Evolutionary conservation across 2,113 vertebrate genomes (phyloP), one percentile per base, ranked within the genome.

Genomic region (Romanogobio albipinnatus): DNA sequence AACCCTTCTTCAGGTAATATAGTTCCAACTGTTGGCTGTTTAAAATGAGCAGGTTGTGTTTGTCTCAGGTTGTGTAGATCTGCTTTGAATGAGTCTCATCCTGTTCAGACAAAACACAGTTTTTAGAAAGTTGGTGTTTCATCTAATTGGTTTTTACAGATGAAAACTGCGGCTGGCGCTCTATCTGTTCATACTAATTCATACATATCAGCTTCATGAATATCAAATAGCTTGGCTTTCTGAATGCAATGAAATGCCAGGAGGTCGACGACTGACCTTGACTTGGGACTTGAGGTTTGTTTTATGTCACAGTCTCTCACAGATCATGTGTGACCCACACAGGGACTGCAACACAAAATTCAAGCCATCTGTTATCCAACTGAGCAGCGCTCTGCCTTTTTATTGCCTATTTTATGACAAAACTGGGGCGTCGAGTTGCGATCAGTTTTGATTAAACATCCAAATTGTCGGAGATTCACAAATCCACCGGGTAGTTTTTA

Each of bases 261-360:
- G 24, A 26, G 53, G 66, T 39, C n/a, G 14, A 29, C 5, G 4
- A 47, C 19, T 43, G 80, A 71, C 66, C 80, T 82, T 82, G 80
- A 71, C 47, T 39, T 56, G 29, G 49, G 64, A 36, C 45, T 71
- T 58, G 47, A 14, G 80, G 3, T 71, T 71, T 82, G 33, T 43
- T 58, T 81, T 70, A 53, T 81, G 43, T 51, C 59, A 47, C 26
- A 81, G 62, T 22, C 79, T 70, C 79, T 70, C 39, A 13, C 64
- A 82, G 81, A 71, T 82, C 81, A 71, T 14, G 66, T 73, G 66
- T 73, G 66, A 71, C 33, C 81, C 66, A 58, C 81, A 82, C 47
- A 36, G 62, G 64, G 64, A 56, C 45, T 33, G 56, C 19, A 33
- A 82, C 49, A 73, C 13, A 7, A 82, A 71, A 73, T 24, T 19